Conservation (phyloP, 2,113 vertebrate species). For the Sorex fumeus region DNA sequence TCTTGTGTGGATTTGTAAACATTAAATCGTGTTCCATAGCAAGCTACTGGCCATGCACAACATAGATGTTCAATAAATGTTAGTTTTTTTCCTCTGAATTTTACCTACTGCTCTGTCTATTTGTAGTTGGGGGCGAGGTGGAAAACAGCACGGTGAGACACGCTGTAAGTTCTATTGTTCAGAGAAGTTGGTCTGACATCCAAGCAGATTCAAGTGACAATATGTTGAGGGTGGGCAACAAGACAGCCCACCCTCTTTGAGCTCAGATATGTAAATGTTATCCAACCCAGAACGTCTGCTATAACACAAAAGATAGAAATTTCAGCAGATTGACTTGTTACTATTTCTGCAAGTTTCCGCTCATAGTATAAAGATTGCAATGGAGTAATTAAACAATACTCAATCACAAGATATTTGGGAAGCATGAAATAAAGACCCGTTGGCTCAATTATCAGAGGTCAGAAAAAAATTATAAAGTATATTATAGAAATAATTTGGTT, state of each 20-base stretch:
- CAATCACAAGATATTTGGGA: not conserved
- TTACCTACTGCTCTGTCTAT: slow-evolving; percentile 21
- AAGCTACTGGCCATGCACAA: not conserved
- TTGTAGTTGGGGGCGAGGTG: not conserved
- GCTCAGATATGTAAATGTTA: not conserved
- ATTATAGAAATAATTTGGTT: not conserved
- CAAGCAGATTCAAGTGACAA: not conserved
- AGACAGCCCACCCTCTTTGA: not conserved
- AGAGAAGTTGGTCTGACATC: not conserved
- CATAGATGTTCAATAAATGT: slow-evolving; percentile 11
- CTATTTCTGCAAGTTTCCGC: not conserved
- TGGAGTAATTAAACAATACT: not conserved
- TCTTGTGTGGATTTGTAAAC: not conserved
- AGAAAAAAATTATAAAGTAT: not conserved
- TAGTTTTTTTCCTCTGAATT: slow-evolving; percentile 5
- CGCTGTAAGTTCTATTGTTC: not conserved
- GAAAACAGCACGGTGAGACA: not conserved
- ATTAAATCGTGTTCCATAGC: not conserved
- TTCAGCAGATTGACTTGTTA: not conserved
- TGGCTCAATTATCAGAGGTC: not conserved
- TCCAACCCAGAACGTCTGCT: not conserved
- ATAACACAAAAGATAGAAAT: not conserved
- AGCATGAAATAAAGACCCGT: slow-evolving; percentile 16
- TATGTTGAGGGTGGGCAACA: not conserved
- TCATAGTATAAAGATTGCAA: not conserved